Percentiles rank a stretch among this genome's conserved stretches.
phyloP scores from a whole-genome alignment of 2,113 vertebrate species.

The Kryptolebias marmoratus region DNA sequence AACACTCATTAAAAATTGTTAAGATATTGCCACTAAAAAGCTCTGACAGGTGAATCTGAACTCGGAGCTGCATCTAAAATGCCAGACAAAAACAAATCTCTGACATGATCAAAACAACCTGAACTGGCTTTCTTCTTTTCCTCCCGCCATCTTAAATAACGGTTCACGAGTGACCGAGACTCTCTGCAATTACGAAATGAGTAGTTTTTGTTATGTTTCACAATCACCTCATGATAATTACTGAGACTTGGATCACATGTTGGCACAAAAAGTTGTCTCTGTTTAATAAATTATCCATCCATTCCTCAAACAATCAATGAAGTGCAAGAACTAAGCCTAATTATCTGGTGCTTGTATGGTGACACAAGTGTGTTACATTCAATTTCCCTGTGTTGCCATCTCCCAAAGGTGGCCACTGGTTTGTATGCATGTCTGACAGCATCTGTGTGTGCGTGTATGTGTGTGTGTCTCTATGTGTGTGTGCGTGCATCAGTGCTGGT shows the following conservation, averaged over 20 bases:
- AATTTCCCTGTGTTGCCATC: slow-evolving; percentile 40
- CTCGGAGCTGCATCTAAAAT: slow-evolving; percentile 6
- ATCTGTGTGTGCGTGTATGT: slow-evolving; percentile 29
- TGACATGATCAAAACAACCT: slow-evolving; percentile 6
- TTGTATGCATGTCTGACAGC: slow-evolving; percentile 47
- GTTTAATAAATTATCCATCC: neutral
- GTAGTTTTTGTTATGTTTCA: slow-evolving; percentile 3
- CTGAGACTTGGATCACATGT: slow-evolving; percentile 20
- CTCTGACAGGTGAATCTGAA: slow-evolving; percentile 15
- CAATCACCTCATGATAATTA: slow-evolving; percentile 16
- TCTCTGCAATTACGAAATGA: slow-evolving; percentile 13
- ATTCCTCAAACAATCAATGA: neutral
- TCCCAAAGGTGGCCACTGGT: slow-evolving; percentile 38
- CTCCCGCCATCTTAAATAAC: slow-evolving; percentile 15
- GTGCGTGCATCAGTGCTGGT: slow-evolving; percentile 52
- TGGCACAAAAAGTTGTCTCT: slow-evolving; percentile 9
- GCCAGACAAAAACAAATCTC: slow-evolving; percentile 16
- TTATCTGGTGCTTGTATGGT: slow-evolving; percentile 5
- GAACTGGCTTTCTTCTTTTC: neutral
- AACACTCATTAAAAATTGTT: slow-evolving; percentile 26
- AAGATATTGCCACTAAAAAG: slow-evolving; percentile 2
- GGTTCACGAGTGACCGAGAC: slow-evolving; percentile 6
- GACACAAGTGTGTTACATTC: slow-evolving; percentile 29
- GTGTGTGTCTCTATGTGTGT: slow-evolving; percentile 28
- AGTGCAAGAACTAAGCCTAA: slow-evolving; percentile 5